These are phyloP conservation scores for Trichoplusia ni DNA, from an alignment of 1,140 invertebrate genomes.

Conservation along the genomic window DNA sequence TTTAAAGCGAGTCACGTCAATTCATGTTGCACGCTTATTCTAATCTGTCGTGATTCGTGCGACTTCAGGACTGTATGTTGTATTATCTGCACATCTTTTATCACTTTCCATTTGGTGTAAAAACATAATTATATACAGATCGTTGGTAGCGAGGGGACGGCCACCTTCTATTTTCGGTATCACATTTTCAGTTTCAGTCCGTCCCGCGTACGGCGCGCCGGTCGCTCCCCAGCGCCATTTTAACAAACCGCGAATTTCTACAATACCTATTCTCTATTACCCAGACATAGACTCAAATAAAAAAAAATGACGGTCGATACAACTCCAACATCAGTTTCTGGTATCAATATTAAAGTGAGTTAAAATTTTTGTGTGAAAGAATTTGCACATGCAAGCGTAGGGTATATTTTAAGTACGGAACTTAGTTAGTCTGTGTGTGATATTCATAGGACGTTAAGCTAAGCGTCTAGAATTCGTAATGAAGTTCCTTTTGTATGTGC, in stretches of 20 bases:
- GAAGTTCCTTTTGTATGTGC: slow-evolving; percentile 5
- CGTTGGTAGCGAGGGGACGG: slow-evolving; percentile 48
- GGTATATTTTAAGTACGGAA: slow-evolving; percentile 21
- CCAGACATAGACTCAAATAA: slow-evolving; percentile 37
- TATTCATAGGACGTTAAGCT: slow-evolving; percentile 16
- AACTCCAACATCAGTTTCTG: slow-evolving; percentile 58
- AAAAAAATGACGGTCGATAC: slow-evolving; percentile 59
- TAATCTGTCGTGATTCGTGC: neutral
- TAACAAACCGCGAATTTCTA: slow-evolving; percentile 32
- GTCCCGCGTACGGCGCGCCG: slow-evolving; percentile 59
- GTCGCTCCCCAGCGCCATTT: slow-evolving; percentile 43
- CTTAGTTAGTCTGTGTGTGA: neutral
- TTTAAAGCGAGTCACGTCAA: neutral
- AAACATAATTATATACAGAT: slow-evolving; percentile 38
- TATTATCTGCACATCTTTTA: slow-evolving; percentile 37
- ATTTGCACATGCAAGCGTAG: slow-evolving; percentile 13
- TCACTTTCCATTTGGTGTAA: slow-evolving; percentile 51
- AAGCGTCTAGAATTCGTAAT: slow-evolving; percentile 9
- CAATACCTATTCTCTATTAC: neutral
- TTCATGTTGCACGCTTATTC: neutral
- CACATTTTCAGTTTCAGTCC: slow-evolving; percentile 74
- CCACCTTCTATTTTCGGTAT: slow-evolving; percentile 72
- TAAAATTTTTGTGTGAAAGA: slow-evolving; percentile 15
- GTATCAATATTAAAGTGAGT: slow-evolving; percentile 77
- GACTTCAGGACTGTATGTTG: neutral